Base-by-base conservation (phyloP, 2,888 invertebrate genomes). In the Euzetes globulus region DNA sequence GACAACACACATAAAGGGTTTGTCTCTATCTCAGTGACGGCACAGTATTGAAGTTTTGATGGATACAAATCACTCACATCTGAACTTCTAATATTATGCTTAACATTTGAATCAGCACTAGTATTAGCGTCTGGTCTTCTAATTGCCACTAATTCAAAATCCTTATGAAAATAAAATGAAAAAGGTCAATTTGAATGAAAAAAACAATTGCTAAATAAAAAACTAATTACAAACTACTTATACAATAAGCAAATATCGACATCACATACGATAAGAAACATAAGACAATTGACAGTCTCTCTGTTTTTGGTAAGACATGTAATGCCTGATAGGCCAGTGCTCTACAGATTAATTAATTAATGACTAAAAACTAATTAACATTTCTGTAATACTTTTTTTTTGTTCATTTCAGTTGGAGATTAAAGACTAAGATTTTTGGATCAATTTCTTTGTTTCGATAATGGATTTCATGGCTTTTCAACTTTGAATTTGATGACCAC, bases 61-160 rank as follows among this genome's bases (percentile, higher is more conserved):
- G 27, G 50, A 19, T 19, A 19, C 50, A 50, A 70, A 70, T 41
- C 45, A 70, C 70, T 70, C 70, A 70, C 70, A 47, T 70, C 70
- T 22, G 19, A 19, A 41, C 13, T 41, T 70, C 70, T 70, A 70
- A 45, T 70, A 47, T 11, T n/a, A 37, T 65, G 33, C 37, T 65
- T 37, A 65, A 65, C 63, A 65, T 17, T 37, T 65, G 37, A 11
- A 1, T 65, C 37, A 65, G 63, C 63, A 33, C 63, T 70, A 47
- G 41, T 70, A 70, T 47, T 22, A 65, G 19, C 45, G 41, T 27
- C 70, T 70, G 41, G 70, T 70, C 70, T 47, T 70, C 70, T 70
- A 70, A 47, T 47, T 47, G 70, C 70, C 70, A 70, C 70, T 70
- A 70, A 70, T 70, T 70, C 47, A 41, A 45, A 25, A 25, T 70